Percentiles rank a stretch among this genome's conserved stretches.
Conservation (phyloP, 2,888 invertebrate genomes). For the Atethmia centrago region DNA sequence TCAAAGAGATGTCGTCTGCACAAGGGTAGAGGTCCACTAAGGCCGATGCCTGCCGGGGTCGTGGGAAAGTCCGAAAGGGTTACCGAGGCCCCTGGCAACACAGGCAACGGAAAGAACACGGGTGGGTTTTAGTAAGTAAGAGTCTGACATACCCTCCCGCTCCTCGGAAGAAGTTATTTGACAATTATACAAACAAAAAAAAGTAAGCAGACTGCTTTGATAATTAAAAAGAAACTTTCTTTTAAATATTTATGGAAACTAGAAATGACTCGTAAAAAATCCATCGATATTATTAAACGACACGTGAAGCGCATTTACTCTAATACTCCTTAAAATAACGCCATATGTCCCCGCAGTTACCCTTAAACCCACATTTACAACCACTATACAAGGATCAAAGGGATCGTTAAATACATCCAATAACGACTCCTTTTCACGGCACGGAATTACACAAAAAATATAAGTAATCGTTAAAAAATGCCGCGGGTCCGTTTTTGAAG, state of each 20-base stretch:
- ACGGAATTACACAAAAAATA: slow-evolving; percentile 59
- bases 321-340: slow-evolving; percentile 56
- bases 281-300: slow-evolving; percentile 36
- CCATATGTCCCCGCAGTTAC: slow-evolving; percentile 63
- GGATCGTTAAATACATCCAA: slow-evolving; percentile 78
- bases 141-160: too few relatives aligned
- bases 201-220: too few relatives aligned
- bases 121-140: too few relatives aligned
- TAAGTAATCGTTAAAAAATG: slow-evolving; percentile 59
- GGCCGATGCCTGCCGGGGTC: too few relatives aligned
- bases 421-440: slow-evolving; percentile 53
- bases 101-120: too few relatives aligned
- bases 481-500: slow-evolving; percentile 57
- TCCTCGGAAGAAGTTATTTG: too few relatives aligned
- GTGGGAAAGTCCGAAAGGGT: too few relatives aligned
- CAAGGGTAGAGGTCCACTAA: too few relatives aligned
- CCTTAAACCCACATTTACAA: slow-evolving; percentile 77
- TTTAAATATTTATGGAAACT: slow-evolving; percentile 3
- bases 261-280: slow-evolving; percentile 39
- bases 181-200: too few relatives aligned
- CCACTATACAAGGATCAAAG: slow-evolving; percentile 82
- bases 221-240: background rate
- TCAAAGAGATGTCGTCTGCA: too few relatives aligned
- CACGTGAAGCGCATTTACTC: slow-evolving; percentile 62
- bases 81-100: too few relatives aligned